Conservation (phyloP, 2,113 vertebrate genomes). For the Nematolebias whitei region DNA sequence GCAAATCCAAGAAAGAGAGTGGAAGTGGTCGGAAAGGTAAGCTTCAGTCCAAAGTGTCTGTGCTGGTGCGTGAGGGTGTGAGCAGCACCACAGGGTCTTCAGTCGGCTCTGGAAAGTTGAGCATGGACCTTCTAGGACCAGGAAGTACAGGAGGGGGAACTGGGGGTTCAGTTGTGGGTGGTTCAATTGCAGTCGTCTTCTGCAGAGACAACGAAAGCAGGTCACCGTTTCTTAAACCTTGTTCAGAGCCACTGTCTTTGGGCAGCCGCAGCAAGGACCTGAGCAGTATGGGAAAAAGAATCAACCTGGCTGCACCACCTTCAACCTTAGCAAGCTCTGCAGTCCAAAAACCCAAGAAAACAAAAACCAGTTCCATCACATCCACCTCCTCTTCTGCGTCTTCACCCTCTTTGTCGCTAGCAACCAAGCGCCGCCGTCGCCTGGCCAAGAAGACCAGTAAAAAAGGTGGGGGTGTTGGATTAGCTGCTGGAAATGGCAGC, state of each 20-base stretch:
- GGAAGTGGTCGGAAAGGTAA: slow-evolving; percentile 83
- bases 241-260: slow-evolving; percentile 74
- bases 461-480: slow-evolving; percentile 38
- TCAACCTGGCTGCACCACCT: slow-evolving; percentile 48
- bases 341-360: slow-evolving; percentile 73
- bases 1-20: slow-evolving; percentile 75
- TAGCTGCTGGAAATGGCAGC: slow-evolving; percentile 29
- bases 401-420: slow-evolving; percentile 75
- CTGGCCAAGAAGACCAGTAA: slow-evolving; percentile 74
- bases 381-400: slow-evolving; percentile 83
- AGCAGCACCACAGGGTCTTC: slow-evolving; percentile 87
- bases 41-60: slow-evolving; percentile 92
- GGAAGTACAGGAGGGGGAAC: slow-evolving; percentile 61
- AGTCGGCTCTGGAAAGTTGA: slow-evolving; percentile 69
- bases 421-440: slow-evolving; percentile 75
- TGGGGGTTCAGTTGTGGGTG: slow-evolving; percentile 79
- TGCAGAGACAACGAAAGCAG: slow-evolving; percentile 92
- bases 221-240: slow-evolving; percentile 88
- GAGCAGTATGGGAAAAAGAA: slow-evolving; percentile 61
- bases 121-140: slow-evolving; percentile 75
- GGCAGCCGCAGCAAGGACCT: slow-evolving; percentile 71
- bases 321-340: slow-evolving; percentile 53
- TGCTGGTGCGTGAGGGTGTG: slow-evolving; percentile 90
- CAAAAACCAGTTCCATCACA: slow-evolving; percentile 82
- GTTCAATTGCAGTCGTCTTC: slow-evolving; percentile 91